Evolutionary conservation across 1,140 invertebrate genomes (phyloP), one percentile per base, ranked within the genome.

Genomic region (Latrodectus geometricus): DNA sequence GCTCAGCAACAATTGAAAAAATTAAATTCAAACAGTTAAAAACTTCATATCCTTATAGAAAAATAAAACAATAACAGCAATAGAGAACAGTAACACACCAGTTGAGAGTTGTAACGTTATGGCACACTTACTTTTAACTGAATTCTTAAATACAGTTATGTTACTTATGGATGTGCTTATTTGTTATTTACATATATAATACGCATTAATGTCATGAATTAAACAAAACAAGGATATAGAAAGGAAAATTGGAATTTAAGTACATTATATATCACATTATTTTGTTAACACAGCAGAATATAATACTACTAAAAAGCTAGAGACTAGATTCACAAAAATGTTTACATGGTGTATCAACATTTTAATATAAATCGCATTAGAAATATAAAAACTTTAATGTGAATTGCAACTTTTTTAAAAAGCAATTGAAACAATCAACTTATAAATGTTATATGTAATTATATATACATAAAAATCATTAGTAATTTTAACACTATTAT

Each of bases 221-320:
- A 12, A 76, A 76, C 52, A 9, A 76, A 17, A 74, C 21, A 76
- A 61, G 14, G 20, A 21, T 76, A 56, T 20, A 61, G 23, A 3
- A 76, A 56, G 49, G 15, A 23, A 15, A 56, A 56, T 23, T 50
- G 50, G 20, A 14, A 76, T 15, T 56, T 76, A 76, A 76, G 74
- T 76, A 76, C 52, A 21, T 23, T 23, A 76, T 9, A 61, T 56
- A 76, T 76, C 74, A 76, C 74, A 76, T 56, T 15, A 23, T 54
- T 74, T 74, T 17, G 17, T 61, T 11, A 54, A 74, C 49, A 54
- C 49, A 75, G 49, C 35, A 72, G 17, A 52, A 20, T 23, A 35
- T 14, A 15, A 21, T 70, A 21, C 69, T 23, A 70, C 17, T n/a
- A 12, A 14, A n/a, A n/a, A 70, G 21, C 12, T n/a, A 70, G 12